Percentiles rank a stretch among this genome's conserved stretches.
Conservation (phyloP, 2,888 invertebrate genomes). For the Andrena marginata region DNA sequence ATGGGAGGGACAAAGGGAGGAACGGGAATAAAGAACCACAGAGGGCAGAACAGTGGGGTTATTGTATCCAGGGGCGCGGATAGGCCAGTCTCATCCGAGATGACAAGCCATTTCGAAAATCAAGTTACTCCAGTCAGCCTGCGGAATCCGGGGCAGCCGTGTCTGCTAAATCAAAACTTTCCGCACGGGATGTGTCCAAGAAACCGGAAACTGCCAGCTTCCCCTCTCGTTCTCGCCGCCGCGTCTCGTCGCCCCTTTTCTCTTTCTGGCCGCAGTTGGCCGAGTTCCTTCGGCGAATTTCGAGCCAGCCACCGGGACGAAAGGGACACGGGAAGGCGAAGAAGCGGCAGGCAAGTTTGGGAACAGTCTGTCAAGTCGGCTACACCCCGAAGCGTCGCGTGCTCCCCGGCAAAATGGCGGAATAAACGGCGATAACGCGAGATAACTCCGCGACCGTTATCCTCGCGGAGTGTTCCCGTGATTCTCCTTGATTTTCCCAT, state of each 20-base stretch:
- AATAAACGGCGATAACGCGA: slow-evolving; percentile 67
- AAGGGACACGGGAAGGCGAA: slow-evolving; percentile 48
- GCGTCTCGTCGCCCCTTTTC: slow-evolving; percentile 27
- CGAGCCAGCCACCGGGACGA: slow-evolving; percentile 53
- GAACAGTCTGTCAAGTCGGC: slow-evolving; percentile 68
- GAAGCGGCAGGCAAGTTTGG: slow-evolving; percentile 55
- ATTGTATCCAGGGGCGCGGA: slow-evolving; percentile 48
- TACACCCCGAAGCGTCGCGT: slow-evolving; percentile 48
- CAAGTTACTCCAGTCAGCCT: slow-evolving; percentile 48
- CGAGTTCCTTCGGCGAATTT: slow-evolving; percentile 63
- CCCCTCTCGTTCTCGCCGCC: slow-evolving; percentile 9
- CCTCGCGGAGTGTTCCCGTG: slow-evolving; percentile 27
- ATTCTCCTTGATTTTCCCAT: slow-evolving; percentile 20
- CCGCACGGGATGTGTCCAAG: slow-evolving; percentile 70
- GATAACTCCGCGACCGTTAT: slow-evolving; percentile 25
- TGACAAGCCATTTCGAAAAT: slow-evolving; percentile 65
- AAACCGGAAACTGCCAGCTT: slow-evolving; percentile 65
- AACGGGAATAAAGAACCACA: slow-evolving; percentile 31
- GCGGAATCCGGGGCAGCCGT: slow-evolving; percentile 38
- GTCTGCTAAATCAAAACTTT: slow-evolving; percentile 73
- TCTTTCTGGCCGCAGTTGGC: slow-evolving; percentile 38
- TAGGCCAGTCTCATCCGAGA: slow-evolving; percentile 46
- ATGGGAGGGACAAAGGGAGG: background rate
- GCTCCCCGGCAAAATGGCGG: slow-evolving; percentile 33
- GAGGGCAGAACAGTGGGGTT: slow-evolving; percentile 32